Evolutionary conservation across 2,797 vertebrate species (phyloP).

Genomic region (Hypotaenidia okinawae): DNA sequence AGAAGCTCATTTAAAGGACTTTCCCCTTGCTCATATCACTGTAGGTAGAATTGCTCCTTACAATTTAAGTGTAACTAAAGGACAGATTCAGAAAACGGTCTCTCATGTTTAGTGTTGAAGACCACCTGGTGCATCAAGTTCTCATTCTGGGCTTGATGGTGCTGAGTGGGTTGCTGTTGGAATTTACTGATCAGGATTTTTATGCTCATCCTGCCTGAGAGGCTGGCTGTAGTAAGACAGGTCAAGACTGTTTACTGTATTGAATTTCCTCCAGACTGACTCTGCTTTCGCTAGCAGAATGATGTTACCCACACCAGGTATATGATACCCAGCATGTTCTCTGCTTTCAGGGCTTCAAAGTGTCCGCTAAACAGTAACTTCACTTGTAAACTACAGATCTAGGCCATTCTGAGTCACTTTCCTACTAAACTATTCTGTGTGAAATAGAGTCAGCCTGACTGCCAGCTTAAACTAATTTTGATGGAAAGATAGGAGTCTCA

Average conservation of each 20-base stretch:
- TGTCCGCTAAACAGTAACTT: not conserved
- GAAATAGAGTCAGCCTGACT: not conserved
- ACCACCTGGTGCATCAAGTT: not conserved
- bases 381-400: not conserved
- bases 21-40: accelerated
- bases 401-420: not conserved
- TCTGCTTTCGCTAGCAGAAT: not conserved
- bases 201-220: not conserved
- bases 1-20: no score
- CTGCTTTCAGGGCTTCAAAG: not conserved
- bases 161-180: not conserved
- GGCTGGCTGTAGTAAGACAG: not conserved
- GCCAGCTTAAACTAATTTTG: not conserved
- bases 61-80: not conserved
- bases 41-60: not conserved
- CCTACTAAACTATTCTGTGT: not conserved
- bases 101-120: not conserved
- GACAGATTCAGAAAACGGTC: not conserved
- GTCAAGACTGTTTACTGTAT: not conserved
- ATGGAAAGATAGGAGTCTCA: not conserved
- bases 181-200: not conserved
- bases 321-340: not conserved
- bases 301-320: not conserved
- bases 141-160: not conserved
- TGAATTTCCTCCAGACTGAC: not conserved